Percentiles rank a stretch among this genome's conserved stretches.
Evolutionary conservation across 92 coral and sea anemone genomes (phyloP).

Genomic region (Parazoanthus darwini): DNA sequence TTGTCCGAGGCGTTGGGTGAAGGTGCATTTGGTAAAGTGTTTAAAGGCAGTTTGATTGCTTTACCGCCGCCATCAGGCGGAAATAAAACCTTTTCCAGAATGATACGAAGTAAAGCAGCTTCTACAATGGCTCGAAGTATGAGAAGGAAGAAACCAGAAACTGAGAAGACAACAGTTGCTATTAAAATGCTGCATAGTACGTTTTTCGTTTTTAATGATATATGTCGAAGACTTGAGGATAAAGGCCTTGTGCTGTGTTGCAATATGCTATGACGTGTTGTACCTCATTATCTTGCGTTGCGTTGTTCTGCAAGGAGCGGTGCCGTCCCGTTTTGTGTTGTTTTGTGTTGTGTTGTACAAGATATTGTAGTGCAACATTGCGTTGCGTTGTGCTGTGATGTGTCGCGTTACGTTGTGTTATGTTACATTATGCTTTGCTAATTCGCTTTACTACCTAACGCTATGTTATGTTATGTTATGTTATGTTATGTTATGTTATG

Average conservation of each 20-base stretch:
- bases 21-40: conserved; percentile 38
- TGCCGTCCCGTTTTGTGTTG: neutral
- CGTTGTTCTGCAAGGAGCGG: neutral
- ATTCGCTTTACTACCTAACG: too few relatives aligned
- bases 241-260: too few relatives aligned
- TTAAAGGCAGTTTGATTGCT: conserved; percentile 11
- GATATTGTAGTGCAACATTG: too few relatives aligned
- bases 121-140: conserved; percentile 3
- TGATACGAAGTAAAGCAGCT: neutral
- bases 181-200: conserved; percentile 31
- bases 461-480: too few relatives aligned
- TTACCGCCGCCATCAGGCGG: neutral
- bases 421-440: neutral
- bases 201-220: neutral
- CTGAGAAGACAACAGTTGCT: conserved; percentile 21
- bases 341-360: too few relatives aligned
- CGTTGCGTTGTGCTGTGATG: too few relatives aligned
- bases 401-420: too few relatives aligned
- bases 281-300: neutral
- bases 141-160: conserved; percentile 5
- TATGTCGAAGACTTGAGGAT: too few relatives aligned
- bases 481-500: neutral
- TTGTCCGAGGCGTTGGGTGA: conserved; percentile 35
- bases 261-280: too few relatives aligned
- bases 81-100: neutral